Conservation (phyloP, 2,888 invertebrate genomes). For the Icerya purchasi region DNA sequence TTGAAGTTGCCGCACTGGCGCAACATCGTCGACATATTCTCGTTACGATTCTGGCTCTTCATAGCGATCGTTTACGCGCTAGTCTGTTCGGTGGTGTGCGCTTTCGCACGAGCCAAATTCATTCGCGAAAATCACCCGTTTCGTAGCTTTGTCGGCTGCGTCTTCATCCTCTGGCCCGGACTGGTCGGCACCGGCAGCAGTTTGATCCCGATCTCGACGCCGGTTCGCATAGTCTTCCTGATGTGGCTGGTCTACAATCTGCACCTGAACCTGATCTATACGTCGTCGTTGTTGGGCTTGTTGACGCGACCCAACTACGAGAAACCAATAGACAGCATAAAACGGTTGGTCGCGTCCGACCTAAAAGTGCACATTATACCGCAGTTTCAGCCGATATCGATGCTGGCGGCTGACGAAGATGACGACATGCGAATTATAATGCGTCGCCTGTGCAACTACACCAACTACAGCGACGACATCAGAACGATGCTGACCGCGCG, state of each 20-base stretch:
- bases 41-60: constrained; percentile 9
- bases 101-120: constrained; percentile 3
- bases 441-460: not conserved
- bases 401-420: constrained; percentile 7
- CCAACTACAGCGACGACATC: not conserved
- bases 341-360: constrained; percentile 7
- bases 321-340: constrained; percentile 10
- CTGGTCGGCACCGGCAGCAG: constrained; percentile 8
- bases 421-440: constrained; percentile 7
- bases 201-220: constrained; percentile 9
- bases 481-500: constrained; percentile 6
- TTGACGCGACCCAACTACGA: constrained; percentile 12
- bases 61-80: constrained; percentile 6
- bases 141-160: constrained; percentile 4
- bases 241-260: constrained; percentile 13
- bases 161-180: constrained; percentile 13
- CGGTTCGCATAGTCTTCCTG: constrained; percentile 11
- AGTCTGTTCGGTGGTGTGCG: constrained; percentile 6
- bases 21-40: constrained; percentile 13
- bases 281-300: constrained; percentile 13
- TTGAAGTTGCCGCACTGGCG: constrained; percentile 13
- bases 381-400: constrained; percentile 13
- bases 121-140: constrained; percentile 6
- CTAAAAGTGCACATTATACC: constrained; percentile 10
- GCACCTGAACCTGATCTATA: constrained; percentile 14